These are phyloP conservation scores for Tragopan temminckii DNA, from an alignment of 2,797 vertebrate genomes.

Conservation along the genomic window DNA sequence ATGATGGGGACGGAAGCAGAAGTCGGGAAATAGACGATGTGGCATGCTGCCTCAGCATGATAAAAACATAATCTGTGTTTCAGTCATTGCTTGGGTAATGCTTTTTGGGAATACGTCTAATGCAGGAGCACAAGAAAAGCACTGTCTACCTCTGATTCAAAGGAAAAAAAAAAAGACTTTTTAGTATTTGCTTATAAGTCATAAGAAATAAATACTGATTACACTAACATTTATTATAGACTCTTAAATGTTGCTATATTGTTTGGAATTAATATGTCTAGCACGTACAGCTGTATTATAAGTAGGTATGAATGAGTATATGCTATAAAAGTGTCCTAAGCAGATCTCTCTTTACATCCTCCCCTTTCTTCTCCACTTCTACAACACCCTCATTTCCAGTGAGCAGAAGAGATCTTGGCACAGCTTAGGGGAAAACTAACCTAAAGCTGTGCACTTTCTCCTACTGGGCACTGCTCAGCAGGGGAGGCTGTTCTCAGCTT, in stretches of 20 bases:
- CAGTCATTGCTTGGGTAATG: neutral
- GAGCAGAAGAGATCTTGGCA: neutral
- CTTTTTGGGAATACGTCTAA: neutral
- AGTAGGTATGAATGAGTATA: neutral
- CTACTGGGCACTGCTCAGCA: slow-evolving; percentile 20
- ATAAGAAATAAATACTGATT: neutral
- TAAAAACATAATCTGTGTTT: neutral
- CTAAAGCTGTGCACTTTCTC: slow-evolving; percentile 25
- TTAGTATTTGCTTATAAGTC: neutral
- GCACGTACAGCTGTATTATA: neutral
- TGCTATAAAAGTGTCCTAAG: neutral
- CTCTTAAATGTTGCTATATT: neutral
- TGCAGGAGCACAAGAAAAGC: neutral
- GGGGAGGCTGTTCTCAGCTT: neutral
- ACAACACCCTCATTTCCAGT: neutral
- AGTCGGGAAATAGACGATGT: neutral
- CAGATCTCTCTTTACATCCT: neutral
- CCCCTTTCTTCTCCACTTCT: neutral
- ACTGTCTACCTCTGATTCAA: neutral
- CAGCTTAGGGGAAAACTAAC: neutral
- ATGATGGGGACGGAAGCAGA: neutral
- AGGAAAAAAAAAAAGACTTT: neutral
- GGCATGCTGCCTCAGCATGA: neutral
- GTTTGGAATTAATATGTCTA: neutral
- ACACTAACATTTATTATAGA: neutral